Conservation (phyloP, 2,113 vertebrate species). For the Rhinogobius similis region DNA sequence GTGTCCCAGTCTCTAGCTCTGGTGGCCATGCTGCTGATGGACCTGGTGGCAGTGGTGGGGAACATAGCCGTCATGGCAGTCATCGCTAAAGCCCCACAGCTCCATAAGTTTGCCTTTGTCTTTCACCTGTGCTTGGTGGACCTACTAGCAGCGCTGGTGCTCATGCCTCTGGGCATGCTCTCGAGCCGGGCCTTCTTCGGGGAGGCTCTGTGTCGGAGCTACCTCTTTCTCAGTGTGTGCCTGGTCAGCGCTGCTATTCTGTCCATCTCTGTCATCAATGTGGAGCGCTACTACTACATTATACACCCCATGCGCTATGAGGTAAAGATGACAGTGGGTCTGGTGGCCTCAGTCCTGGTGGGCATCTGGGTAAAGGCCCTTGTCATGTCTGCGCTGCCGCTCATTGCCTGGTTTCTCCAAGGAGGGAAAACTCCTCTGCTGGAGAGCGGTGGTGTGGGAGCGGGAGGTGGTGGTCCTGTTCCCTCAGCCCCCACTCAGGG, state of each 20-base stretch:
- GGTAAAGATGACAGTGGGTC: constrained; percentile 92
- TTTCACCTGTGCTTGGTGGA: constrained; percentile 99
- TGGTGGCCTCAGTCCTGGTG: constrained; percentile 89
- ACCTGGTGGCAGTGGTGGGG: constrained; percentile 90
- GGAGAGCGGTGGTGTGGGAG: constrained; percentile 53
- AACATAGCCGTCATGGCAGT: constrained; percentile 94
- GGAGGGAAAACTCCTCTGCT: constrained; percentile 70
- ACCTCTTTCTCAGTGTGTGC: constrained; percentile 95
- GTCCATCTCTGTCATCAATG: constrained; percentile 96
- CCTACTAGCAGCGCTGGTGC: constrained; percentile 91
- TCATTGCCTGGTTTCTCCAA: constrained; percentile 87
- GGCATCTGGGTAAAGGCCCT: constrained; percentile 96
- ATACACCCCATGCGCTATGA: constrained; percentile 99
- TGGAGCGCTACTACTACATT: constrained; percentile 97
- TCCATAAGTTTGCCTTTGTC: constrained; percentile 97
- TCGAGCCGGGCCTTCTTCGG: constrained; percentile 87
- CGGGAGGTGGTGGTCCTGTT: constrained; percentile 44
- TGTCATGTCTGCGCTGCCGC: constrained; percentile 89
- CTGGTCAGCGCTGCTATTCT: constrained; percentile 96
- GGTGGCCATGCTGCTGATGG: constrained; percentile 94
- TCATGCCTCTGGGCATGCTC: constrained; percentile 97
- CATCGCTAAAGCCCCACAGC: constrained; percentile 91
- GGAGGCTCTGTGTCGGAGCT: constrained; percentile 90
- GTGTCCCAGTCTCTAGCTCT: constrained; percentile 87
- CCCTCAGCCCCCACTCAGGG: constrained; percentile 50